Conservation (phyloP, 1,140 invertebrate species). For the Solenopsis fugax region DNA sequence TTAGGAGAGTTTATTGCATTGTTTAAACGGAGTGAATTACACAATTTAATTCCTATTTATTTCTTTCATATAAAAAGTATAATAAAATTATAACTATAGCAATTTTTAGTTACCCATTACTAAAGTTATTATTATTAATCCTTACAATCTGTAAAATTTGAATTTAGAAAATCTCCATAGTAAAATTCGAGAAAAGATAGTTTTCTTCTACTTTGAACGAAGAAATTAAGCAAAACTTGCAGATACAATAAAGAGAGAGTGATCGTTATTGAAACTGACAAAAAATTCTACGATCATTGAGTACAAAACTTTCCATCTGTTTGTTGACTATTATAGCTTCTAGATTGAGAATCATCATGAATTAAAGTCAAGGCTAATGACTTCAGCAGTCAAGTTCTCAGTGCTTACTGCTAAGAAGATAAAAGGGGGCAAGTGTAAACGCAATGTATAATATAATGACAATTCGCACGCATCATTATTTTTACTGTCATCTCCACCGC, state of each 20-base stretch:
- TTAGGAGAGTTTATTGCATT: not conserved
- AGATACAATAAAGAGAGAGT: slow-evolving; percentile 1
- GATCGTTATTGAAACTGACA: slow-evolving; percentile 14
- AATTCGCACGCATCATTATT: not conserved
- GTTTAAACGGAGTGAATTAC: not conserved
- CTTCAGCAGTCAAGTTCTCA: slow-evolving; percentile 2
- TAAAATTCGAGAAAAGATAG: not conserved
- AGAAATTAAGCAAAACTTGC: not conserved
- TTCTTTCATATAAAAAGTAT: not conserved
- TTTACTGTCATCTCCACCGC: not conserved
- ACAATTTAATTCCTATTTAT: not conserved
- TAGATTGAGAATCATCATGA: slow-evolving; percentile 10
- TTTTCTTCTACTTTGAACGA: slow-evolving; percentile 4
- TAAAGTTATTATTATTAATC: not conserved
- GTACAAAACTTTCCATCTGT: slow-evolving; percentile 15
- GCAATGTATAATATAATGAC: not conserved
- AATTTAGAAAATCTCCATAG: not conserved
- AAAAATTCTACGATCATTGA: not conserved
- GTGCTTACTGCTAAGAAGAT: not conserved
- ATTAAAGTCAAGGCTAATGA: slow-evolving; percentile 5
- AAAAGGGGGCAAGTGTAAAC: not conserved
- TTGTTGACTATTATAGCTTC: not conserved
- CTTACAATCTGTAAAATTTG: not conserved
- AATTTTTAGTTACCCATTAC: not conserved
- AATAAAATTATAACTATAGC: not conserved